Conservation (phyloP, 2,888 invertebrate genomes). For the Ophion costatus region DNA sequence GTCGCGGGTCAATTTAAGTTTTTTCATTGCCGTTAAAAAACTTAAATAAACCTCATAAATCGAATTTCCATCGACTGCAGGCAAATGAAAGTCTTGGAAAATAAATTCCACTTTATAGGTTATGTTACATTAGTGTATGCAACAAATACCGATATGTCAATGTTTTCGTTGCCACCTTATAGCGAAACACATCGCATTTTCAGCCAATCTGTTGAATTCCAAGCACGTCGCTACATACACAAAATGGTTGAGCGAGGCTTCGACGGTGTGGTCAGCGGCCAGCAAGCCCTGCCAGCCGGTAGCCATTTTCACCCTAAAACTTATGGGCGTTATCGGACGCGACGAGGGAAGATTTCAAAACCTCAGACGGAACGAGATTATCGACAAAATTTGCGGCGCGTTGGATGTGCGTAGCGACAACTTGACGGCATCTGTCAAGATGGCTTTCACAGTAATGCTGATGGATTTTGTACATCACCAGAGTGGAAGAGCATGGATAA, state of each 20-base stretch:
- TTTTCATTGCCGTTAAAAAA: no score
- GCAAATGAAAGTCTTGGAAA: background rate
- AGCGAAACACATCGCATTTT: constrained; percentile 13
- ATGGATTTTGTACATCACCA: constrained; percentile 86
- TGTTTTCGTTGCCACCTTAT: background rate
- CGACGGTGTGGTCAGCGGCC: constrained; percentile 74
- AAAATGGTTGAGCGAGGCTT: constrained; percentile 77
- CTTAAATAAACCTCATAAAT: no score
- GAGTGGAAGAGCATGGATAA: constrained; percentile 88
- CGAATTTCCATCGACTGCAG: background rate
- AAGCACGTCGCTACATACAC: constrained; percentile 69
- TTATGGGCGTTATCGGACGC: constrained; percentile 86
- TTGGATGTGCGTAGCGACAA: constrained; percentile 79
- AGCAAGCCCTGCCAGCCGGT: constrained; percentile 83
- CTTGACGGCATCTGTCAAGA: constrained; percentile 87
- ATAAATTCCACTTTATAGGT: background rate
- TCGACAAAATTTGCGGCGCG: constrained; percentile 79
- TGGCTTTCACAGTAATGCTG: constrained; percentile 88
- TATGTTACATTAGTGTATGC: background rate
- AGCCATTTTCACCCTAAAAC: constrained; percentile 87
- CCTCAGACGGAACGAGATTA: constrained; percentile 84
- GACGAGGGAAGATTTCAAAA: constrained; percentile 87
- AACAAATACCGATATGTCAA: background rate
- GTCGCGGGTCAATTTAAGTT: no score
- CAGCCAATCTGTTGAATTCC: constrained; percentile 66